Base-by-base conservation (phyloP, 2,797 vertebrate genomes). In the Gallinago solitaria region DNA sequence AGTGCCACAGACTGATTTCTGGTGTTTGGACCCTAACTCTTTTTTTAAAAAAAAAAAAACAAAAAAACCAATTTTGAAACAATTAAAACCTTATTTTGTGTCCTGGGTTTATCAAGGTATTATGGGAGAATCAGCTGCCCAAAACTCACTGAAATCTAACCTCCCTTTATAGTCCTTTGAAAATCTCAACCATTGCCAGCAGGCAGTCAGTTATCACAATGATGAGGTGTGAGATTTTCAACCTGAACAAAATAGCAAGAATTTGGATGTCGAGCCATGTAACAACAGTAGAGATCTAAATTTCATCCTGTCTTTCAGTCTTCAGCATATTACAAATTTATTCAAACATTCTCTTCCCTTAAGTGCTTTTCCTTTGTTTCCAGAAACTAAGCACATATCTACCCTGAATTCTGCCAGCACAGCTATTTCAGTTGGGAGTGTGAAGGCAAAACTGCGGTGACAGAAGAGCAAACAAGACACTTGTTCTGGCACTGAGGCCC, bases 321-420 rank as follows among this genome's bases (percentile, higher is more conserved):
- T 91, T 93, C 81, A 54, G 54, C 2, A 2, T 25, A 11, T 77
- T 79, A 79, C 48, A 89, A 89, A 94, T 88, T 95, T 94, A 97
- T 97, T 94, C 90, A 89, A 87, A 73, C 35, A 53, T 68, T 87
- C 64, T 74, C 53, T 82, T 91, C 80, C 91, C 77, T 84, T 86
- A 95, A 96, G 92, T 90, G 88, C 63, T 91, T 84, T 96, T 90
- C 70, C 35, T 96, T 95, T 95, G 91, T 96, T 91, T 93, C 83
- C 80, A 89, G 91, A 88, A 93, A 65, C 85, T 50, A 59, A 73
- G 93, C 86, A 67, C 63, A 76, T 59, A 57, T 53, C 77, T 79
- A 69, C 43, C 56, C 48, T 75, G 89, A 53, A 61, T 92, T 94
- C 83, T 95, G 89, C 90, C 89, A 94, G 92, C 83, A 68, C 48